Conservation (phyloP, 2,797 vertebrate genomes). For the Microhierax caerulescens region DNA sequence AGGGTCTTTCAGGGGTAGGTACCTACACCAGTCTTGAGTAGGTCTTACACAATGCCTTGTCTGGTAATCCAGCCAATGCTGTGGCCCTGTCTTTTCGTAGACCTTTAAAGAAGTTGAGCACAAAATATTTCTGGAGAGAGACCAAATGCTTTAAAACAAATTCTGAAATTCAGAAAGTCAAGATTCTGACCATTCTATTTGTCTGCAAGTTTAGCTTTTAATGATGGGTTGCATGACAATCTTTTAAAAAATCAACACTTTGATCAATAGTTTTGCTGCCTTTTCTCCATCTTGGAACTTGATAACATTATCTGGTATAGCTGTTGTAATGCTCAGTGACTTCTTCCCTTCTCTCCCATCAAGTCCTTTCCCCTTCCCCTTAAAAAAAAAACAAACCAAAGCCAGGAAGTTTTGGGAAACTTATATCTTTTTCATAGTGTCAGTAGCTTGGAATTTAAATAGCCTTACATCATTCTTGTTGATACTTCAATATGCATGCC, state of each 20-base stretch:
- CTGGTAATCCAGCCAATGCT: background rate
- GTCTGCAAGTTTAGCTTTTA: background rate
- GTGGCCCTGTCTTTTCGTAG: background rate
- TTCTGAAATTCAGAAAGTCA: background rate
- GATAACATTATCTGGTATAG: background rate
- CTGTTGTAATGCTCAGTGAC: background rate
- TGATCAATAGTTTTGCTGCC: background rate
- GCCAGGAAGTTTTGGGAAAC: background rate
- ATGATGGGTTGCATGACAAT: background rate
- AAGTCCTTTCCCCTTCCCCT: rapidly evolving
- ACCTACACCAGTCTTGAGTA: rapidly evolving
- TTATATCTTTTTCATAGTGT: background rate
- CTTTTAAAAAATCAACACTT: background rate
- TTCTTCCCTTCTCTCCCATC: background rate
- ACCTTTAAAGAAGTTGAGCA: background rate
- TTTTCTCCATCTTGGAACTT: background rate
- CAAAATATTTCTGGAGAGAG: background rate
- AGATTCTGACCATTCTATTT: background rate
- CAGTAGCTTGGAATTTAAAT: background rate
- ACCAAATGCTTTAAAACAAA: background rate
- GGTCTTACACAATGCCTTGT: background rate
- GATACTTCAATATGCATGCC: background rate
- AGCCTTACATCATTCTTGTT: background rate
- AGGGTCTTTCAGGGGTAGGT: background rate
- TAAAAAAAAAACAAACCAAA: background rate